Percentiles rank a stretch among this genome's conserved stretches.
Conservation (phyloP, 2,797 vertebrate genomes). For the Leptoclinus maculatus region DNA sequence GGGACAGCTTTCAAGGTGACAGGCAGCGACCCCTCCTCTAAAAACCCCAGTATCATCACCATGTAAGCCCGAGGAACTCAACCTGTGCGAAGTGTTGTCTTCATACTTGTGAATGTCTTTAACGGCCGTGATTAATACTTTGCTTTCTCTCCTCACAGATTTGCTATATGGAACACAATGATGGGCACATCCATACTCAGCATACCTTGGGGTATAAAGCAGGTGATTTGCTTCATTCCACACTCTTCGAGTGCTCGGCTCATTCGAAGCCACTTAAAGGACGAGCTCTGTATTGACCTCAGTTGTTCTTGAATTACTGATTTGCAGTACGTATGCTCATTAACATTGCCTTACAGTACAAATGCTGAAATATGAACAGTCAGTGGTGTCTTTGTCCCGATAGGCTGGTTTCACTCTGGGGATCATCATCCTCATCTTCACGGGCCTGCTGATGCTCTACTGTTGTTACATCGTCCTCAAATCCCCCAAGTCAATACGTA, state of each 20-base stretch:
- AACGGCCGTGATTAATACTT: neutral
- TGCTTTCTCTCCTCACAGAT: conserved; percentile 79
- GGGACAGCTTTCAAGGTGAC: conserved; percentile 93
- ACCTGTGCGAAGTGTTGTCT: neutral
- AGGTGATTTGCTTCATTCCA: conserved; percentile 81
- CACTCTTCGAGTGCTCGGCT: neutral
- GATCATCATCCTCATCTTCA: conserved; percentile 88
- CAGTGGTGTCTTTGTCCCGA: conserved; percentile 34
- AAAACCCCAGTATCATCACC: conserved; percentile 95
- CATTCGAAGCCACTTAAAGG: conserved; percentile 1
- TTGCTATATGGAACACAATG: conserved; percentile 99
- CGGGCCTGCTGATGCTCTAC: conserved; percentile 94
- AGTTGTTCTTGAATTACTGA: conserved; percentile 1
- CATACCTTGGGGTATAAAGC: conserved; percentile 98
- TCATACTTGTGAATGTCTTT: neutral
- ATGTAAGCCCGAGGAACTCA: conserved; percentile 84
- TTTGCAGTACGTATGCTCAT: neutral
- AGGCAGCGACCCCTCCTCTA: conserved; percentile 83
- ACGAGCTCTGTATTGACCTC: neutral
- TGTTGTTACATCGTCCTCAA: conserved; percentile 95
- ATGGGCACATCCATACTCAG: conserved; percentile 99
- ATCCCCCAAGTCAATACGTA: conserved; percentile 91
- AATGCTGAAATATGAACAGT: neutral
- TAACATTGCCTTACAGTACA: neutral
- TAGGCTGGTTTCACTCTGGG: conserved; percentile 97